These are phyloP conservation scores for Aythya baeri DNA, from an alignment of 2,113 vertebrate genomes.

Conservation along the genomic window DNA sequence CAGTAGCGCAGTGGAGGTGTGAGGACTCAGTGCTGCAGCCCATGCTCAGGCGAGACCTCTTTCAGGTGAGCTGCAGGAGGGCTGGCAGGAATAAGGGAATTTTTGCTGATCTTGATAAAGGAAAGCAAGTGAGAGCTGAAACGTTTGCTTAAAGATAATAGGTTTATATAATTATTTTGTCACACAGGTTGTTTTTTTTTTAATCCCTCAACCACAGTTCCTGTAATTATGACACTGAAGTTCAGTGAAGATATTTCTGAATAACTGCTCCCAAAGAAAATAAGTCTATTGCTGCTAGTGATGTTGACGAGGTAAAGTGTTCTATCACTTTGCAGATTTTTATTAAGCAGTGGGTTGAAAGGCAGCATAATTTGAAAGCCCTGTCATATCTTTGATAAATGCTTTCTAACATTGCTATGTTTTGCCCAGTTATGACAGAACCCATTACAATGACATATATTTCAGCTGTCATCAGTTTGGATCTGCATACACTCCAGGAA, in stretches of 20 bases:
- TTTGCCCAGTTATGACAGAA: constrained; percentile 63
- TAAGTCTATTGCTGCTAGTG: not conserved
- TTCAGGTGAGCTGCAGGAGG: not conserved
- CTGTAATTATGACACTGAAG: not conserved
- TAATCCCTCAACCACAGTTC: not conserved
- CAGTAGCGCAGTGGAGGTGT: accelerated
- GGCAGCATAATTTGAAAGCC: constrained; percentile 46
- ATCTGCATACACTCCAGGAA: not conserved
- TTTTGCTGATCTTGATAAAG: not conserved
- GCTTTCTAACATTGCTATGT: constrained; percentile 30
- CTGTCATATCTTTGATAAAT: constrained; percentile 46
- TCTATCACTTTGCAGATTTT: constrained; percentile 35
- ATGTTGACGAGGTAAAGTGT: constrained; percentile 10
- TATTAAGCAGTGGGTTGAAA: constrained; percentile 58
- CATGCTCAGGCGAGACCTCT: not conserved
- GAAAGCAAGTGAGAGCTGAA: not conserved
- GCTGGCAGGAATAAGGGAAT: not conserved
- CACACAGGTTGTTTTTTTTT: not conserved
- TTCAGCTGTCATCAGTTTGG: not conserved
- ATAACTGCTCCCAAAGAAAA: constrained; percentile 1
- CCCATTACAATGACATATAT: constrained; percentile 35
- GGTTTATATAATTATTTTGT: not conserved
- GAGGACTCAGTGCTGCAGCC: not conserved
- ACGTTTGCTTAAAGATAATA: not conserved
- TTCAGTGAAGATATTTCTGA: constrained; percentile 11